Evolutionary conservation across 1,140 invertebrate species (phyloP).

Genomic region (Hydropsyche tenuis): DNA sequence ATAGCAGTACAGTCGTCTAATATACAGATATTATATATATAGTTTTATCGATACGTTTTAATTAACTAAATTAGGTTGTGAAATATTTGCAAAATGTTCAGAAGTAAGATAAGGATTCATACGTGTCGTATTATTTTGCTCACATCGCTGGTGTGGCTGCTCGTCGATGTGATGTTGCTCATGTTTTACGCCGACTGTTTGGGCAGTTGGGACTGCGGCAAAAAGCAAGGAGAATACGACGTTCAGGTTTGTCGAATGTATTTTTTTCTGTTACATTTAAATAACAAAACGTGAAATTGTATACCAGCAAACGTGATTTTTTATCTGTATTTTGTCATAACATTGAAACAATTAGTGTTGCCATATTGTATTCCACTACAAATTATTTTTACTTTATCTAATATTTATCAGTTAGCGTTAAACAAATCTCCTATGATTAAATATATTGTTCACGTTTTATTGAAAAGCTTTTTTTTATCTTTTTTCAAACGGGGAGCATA

Average conservation of each 20-base stretch:
- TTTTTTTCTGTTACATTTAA: neutral
- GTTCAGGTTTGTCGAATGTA: conserved; percentile 56
- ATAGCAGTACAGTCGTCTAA: neutral
- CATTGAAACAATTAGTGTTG: too few relatives aligned
- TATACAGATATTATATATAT: neutral
- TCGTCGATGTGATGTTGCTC: conserved; percentile 89
- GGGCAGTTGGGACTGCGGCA: conserved; percentile 72
- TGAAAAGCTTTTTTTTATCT: too few relatives aligned
- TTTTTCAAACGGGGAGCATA: too few relatives aligned
- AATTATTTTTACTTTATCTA: too few relatives aligned
- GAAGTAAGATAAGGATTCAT: conserved; percentile 87
- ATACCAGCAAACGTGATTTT: too few relatives aligned
- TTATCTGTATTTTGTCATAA: too few relatives aligned
- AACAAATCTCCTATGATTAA: too few relatives aligned
- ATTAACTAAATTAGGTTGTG: conserved; percentile 11
- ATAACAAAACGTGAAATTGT: too few relatives aligned
- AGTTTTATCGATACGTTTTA: neutral
- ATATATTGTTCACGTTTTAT: too few relatives aligned
- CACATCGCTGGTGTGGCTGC: conserved; percentile 94
- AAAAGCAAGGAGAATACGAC: conserved; percentile 61
- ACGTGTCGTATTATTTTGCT: conserved; percentile 93
- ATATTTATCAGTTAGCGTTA: too few relatives aligned
- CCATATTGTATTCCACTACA: too few relatives aligned
- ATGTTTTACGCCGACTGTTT: conserved; percentile 94
- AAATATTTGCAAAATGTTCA: conserved; percentile 69